Conservation (phyloP, 2,888 invertebrate genomes). For the Agapostemon virescens region DNA sequence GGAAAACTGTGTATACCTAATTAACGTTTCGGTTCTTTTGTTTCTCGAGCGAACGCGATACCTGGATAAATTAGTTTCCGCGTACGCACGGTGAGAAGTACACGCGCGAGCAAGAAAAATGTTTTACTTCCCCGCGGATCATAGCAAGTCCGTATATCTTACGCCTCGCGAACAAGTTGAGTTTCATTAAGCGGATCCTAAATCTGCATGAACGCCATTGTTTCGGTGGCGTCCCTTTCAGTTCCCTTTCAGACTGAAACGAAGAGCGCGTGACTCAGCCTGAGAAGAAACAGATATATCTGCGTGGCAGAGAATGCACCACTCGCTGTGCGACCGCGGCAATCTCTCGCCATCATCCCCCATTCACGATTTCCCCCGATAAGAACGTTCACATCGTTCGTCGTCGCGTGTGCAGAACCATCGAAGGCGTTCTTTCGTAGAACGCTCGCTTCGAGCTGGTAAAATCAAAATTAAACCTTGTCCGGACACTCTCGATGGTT, state of each 20-base stretch:
- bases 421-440: slow-evolving; percentile 5
- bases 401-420: not conserved
- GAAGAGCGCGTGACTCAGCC: slow-evolving; percentile 40
- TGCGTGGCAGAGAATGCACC: slow-evolving; percentile 44
- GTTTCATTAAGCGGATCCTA: slow-evolving; percentile 43
- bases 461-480: not conserved
- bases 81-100: too few relatives aligned
- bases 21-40: too few relatives aligned
- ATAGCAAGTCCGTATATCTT: not conserved
- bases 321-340: slow-evolving; percentile 43
- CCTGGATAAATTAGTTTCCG: not conserved
- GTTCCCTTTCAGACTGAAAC: slow-evolving; percentile 31
- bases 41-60: too few relatives aligned
- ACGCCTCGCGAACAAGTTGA: not conserved
- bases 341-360: slow-evolving; percentile 51
- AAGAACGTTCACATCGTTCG: slow-evolving; percentile 41
- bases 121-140: slow-evolving; percentile 21
- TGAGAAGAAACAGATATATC: slow-evolving; percentile 53
- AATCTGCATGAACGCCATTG: slow-evolving; percentile 39
- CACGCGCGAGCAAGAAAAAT: too few relatives aligned
- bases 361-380: slow-evolving; percentile 49
- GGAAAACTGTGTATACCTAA: too few relatives aligned
- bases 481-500: not conserved
- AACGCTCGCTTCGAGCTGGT: not conserved
- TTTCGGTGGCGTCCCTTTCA: slow-evolving; percentile 24